Base-by-base conservation (phyloP, 2,888 invertebrate genomes). In the Tiliacea citrago region DNA sequence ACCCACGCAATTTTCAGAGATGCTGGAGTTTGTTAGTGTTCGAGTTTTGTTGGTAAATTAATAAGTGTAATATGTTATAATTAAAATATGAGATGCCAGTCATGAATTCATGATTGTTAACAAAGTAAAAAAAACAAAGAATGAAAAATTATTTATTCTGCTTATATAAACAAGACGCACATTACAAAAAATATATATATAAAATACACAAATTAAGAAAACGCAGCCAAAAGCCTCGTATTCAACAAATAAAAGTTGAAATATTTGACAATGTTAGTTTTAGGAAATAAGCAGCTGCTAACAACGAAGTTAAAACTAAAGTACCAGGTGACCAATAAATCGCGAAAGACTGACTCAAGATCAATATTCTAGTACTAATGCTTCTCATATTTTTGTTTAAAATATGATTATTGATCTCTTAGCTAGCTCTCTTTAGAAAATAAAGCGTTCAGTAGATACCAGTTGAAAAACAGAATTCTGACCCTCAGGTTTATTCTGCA, bases 1-100 rank as follows among this genome's bases (percentile, higher is more conserved):
- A 88, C 88, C 89, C 86, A 88, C 84, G 91, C 92, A 94, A 95
- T 95, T 95, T 95, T 94, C 92, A 87, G 47, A 88, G 51, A 61
- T 55, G 73, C 68, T 58, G 61, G 35, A 45, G 78, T 74, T 70
- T 29, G 61, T 68, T 68, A 60, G 67, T 55, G 57, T 42, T 49
- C 39, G 21, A 18, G 21, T 53, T 75, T 53, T 45, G 53, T 29
- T 57, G 24, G 51, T 51, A 35, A 71, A 77, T 71, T 76, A 81
- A 62, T 67, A 58, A 66, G 73, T 45, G 29, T 57, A 24, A 45
- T 62, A 39, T 39, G 39, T 39, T 39, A 4, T 39, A 7, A 62
- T 45, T 62, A 62, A 61, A n/a, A 24, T n/a, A 5, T n/a, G 12
- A n/a, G 24, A 13, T 24, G 24, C 7, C 24, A 55, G 8, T n/a